Percentiles rank a stretch among this genome's conserved stretches.
Conservation (phyloP, 2,113 vertebrate genomes). For the Psittacara wagleri region DNA sequence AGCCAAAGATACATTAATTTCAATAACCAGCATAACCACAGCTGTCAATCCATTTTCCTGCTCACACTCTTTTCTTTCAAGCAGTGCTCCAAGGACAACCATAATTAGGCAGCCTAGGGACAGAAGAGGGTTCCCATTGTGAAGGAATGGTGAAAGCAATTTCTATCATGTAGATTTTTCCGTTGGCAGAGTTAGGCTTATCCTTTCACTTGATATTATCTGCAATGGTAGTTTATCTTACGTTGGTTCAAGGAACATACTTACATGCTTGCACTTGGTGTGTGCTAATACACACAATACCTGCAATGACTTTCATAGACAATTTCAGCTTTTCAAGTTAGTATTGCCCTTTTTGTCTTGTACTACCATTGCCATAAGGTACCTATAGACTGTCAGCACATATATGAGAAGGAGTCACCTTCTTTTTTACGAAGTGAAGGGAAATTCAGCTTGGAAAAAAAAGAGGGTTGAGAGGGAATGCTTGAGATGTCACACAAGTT, state of each 20-base stretch:
- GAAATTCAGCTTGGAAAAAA: background rate
- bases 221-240: background rate
- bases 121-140: background rate
- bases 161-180: background rate
- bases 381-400: background rate
- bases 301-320: background rate
- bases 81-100: background rate
- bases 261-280: fast-evolving
- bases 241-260: background rate
- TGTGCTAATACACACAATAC: background rate
- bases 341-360: background rate
- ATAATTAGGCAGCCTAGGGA: background rate
- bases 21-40: background rate
- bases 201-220: background rate
- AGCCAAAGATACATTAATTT: background rate
- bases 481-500: background rate
- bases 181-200: background rate
- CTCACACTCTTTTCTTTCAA: background rate
- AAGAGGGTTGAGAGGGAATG: background rate
- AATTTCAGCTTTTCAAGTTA: background rate
- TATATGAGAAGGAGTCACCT: fast-evolving
- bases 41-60: background rate
- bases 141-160: background rate
- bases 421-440: background rate
- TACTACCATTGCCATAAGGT: background rate